Percentiles rank a stretch among this genome's conserved stretches.
Conservation (phyloP, 2,888 invertebrate species). For the Erebia epiphron region DNA sequence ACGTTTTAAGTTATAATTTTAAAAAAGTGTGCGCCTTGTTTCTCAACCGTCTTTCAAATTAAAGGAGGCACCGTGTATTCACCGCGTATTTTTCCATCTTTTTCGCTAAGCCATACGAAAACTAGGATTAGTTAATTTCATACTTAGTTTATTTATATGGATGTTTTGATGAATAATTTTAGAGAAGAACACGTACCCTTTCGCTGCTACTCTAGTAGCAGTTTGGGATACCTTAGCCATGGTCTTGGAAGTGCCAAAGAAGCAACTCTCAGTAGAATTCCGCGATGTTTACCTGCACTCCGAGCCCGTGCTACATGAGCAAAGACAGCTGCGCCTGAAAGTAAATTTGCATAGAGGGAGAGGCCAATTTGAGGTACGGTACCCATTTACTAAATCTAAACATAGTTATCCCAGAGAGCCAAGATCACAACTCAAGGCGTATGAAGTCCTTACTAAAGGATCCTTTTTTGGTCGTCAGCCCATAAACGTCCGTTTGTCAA, state of each 20-base stretch:
- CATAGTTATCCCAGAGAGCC: no score
- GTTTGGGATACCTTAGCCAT: constrained; percentile 88
- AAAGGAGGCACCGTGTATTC: no score
- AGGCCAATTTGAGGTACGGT: constrained; percentile 83
- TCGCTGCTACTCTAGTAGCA: constrained; percentile 87
- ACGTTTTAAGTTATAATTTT: not conserved
- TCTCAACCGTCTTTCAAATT: no score
- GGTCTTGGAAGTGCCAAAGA: constrained; percentile 80
- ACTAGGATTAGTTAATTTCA: no score
- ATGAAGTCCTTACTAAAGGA: no score
- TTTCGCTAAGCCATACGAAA: not conserved
- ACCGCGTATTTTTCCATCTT: not conserved
- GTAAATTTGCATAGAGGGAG: constrained; percentile 84
- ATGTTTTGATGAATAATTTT: constrained; percentile 18
- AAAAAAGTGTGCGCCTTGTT: not conserved
- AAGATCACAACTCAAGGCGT: no score
- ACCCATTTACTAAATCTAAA: constrained; percentile 10
- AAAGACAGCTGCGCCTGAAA: constrained; percentile 77
- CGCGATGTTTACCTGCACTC: constrained; percentile 83
- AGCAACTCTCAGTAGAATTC: constrained; percentile 86
- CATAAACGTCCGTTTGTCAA: no score
- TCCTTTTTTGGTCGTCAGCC: no score
- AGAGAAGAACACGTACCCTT: constrained; percentile 88
- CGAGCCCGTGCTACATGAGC: constrained; percentile 81
- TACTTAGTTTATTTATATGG: no score